phyloP scores from a whole-genome alignment of 2,113 vertebrate genomes.

The Hucho hucho region DNA sequence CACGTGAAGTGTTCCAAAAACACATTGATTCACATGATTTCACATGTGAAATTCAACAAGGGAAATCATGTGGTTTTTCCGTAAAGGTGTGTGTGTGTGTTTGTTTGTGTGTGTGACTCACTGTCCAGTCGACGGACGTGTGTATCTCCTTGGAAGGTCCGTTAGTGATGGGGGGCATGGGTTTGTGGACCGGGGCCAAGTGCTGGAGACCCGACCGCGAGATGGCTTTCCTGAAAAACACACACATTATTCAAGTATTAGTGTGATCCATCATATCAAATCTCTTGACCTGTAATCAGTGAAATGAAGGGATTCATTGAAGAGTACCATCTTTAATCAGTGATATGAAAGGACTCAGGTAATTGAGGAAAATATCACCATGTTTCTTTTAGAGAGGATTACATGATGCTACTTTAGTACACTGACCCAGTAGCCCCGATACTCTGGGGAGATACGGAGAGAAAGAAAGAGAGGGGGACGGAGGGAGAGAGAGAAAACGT shows the following conservation, averaged over 20 bases:
- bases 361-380: not conserved
- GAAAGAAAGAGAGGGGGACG: not conserved
- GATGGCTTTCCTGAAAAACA: constrained; percentile 89
- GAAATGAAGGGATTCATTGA: not conserved
- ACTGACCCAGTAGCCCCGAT: not conserved
- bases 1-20: no score
- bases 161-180: constrained; percentile 84
- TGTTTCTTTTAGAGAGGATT: no score
- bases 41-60: no score
- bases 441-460: not conserved
- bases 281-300: no score
- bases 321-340: not conserved
- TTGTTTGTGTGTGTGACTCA: constrained; percentile 69
- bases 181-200: constrained; percentile 83
- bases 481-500: not conserved
- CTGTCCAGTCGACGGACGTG: constrained; percentile 92
- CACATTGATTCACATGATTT: no score
- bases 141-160: constrained; percentile 91
- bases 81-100: constrained; percentile 17
- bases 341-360: not conserved
- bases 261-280: no score
- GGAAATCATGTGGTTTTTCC: no score
- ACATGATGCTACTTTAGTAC: no score
- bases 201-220: constrained; percentile 96
- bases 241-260: not conserved